Evolutionary conservation across 1,140 invertebrate species (phyloP).

Genomic region (Drosophila sp.): DNA sequence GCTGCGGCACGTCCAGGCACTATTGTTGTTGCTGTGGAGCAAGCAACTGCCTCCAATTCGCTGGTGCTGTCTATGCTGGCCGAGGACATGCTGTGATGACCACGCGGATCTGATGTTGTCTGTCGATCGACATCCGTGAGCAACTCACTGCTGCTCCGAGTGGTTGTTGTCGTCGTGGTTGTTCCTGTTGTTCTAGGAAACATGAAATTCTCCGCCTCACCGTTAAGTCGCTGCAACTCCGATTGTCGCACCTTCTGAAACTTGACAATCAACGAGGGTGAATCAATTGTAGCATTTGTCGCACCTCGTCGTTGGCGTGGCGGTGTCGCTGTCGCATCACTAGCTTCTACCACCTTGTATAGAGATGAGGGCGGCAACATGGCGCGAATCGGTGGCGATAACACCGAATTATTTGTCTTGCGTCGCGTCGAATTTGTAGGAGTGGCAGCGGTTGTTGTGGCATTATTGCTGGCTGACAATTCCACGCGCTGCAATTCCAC

Average conservation of each 20-base stretch:
- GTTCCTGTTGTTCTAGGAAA: constrained; percentile 90
- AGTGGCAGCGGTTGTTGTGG: constrained; percentile 38
- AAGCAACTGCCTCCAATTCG: constrained; percentile 47
- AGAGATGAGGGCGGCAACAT: constrained; percentile 77
- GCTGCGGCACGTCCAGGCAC: constrained; percentile 53
- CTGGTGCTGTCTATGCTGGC: constrained; percentile 72
- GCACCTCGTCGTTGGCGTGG: constrained; percentile 44
- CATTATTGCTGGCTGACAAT: constrained; percentile 37
- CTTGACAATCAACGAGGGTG: constrained; percentile 88
- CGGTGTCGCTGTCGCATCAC: constrained; percentile 55
- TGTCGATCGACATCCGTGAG: constrained; percentile 85
- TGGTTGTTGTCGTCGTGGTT: neutral
- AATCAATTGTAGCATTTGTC: constrained; percentile 47
- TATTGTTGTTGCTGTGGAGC: constrained; percentile 10
- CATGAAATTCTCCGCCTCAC: constrained; percentile 93
- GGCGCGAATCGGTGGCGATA: constrained; percentile 75
- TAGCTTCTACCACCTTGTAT: constrained; percentile 78
- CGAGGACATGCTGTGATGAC: constrained; percentile 68
- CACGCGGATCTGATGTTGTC: constrained; percentile 68
- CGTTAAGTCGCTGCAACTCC: constrained; percentile 90
- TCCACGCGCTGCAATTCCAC: constrained; percentile 48
- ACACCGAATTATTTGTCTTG: constrained; percentile 58
- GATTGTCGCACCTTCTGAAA: constrained; percentile 90
- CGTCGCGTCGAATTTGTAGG: constrained; percentile 46
- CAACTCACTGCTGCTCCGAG: constrained; percentile 85